phyloP scores from a whole-genome alignment of 2,113 vertebrate genomes.

The Plectropomus leopardus region DNA sequence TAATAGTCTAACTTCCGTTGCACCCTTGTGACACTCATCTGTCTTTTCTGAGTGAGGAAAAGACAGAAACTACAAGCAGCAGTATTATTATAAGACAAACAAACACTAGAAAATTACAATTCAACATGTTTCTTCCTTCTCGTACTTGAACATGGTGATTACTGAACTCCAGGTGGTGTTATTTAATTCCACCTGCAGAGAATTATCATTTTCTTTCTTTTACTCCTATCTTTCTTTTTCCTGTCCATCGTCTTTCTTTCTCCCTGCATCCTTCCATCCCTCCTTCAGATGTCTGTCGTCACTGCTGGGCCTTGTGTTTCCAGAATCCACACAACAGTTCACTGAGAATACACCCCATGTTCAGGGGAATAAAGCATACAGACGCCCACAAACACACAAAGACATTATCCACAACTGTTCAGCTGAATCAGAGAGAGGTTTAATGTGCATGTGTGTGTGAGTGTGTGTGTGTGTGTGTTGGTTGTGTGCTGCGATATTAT shows the following conservation, averaged over 20 bases:
- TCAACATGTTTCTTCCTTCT: constrained; percentile 38
- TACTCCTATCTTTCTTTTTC: neutral
- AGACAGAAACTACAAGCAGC: constrained; percentile 2
- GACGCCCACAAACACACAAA: neutral
- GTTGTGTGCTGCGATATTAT: constrained; percentile 52
- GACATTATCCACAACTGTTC: constrained; percentile 35
- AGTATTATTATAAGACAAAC: constrained; percentile 22
- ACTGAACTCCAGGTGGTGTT: constrained; percentile 43
- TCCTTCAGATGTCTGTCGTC: constrained; percentile 38
- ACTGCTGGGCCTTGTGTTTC: constrained; percentile 60
- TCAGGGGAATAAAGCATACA: constrained; percentile 44
- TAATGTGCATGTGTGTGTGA: constrained; percentile 13
- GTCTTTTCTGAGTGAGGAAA: constrained; percentile 7
- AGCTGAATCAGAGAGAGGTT: constrained; percentile 44
- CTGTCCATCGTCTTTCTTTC: neutral
- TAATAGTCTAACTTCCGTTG: neutral
- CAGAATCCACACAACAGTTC: constrained; percentile 52
- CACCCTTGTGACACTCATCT: constrained; percentile 7
- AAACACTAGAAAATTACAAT: constrained; percentile 32
- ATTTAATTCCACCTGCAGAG: constrained; percentile 64
- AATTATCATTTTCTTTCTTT: constrained; percentile 56
- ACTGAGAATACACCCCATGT: constrained; percentile 42
- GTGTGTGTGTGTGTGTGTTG: constrained; percentile 12
- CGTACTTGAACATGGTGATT: constrained; percentile 44
- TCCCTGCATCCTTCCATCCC: neutral